These are phyloP conservation scores for Elysia chlorotica DNA, from an alignment of 1,140 invertebrate species.

Conservation along the genomic window DNA sequence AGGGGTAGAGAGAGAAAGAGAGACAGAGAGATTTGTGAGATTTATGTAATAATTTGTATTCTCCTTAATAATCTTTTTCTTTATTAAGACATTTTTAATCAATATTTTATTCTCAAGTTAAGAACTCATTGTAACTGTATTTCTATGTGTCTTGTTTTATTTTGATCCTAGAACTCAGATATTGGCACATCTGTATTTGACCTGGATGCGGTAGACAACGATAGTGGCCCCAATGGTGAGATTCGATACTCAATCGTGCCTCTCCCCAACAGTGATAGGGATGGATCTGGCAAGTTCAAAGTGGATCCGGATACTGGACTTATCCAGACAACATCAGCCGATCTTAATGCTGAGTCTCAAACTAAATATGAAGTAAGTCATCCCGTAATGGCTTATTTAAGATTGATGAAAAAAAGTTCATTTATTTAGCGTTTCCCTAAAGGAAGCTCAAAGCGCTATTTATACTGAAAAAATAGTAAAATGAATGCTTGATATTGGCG, in stretches of 20 bases:
- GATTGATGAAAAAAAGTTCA: too few relatives aligned
- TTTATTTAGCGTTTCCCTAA: too few relatives aligned
- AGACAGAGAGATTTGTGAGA: too few relatives aligned
- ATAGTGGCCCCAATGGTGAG: conserved; percentile 41
- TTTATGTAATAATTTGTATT: too few relatives aligned
- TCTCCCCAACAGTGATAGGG: conserved; percentile 17
- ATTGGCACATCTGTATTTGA: conserved; percentile 30
- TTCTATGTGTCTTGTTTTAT: too few relatives aligned
- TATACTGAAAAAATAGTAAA: neutral
- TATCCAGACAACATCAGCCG: conserved; percentile 31
- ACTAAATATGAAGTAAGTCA: conserved; percentile 32
- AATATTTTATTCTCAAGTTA: too few relatives aligned
- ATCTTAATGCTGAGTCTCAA: conserved; percentile 37
- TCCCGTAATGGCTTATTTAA: neutral
- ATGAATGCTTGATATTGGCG: neutral
- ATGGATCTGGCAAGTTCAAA: conserved; percentile 30
- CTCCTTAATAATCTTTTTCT: too few relatives aligned
- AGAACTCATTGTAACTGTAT: too few relatives aligned
- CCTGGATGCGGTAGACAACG: conserved; percentile 37
- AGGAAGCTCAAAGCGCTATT: neutral
- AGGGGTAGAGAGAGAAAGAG: too few relatives aligned
- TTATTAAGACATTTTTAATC: too few relatives aligned
- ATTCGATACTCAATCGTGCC: conserved; percentile 36
- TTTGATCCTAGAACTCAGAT: conserved; percentile 32
- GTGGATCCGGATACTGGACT: conserved; percentile 34